Percentiles rank a stretch among this genome's conserved stretches.
These are phyloP conservation scores for Varanus komodoensis DNA, from an alignment of 2,113 vertebrate genomes.

Conservation along the genomic window DNA sequence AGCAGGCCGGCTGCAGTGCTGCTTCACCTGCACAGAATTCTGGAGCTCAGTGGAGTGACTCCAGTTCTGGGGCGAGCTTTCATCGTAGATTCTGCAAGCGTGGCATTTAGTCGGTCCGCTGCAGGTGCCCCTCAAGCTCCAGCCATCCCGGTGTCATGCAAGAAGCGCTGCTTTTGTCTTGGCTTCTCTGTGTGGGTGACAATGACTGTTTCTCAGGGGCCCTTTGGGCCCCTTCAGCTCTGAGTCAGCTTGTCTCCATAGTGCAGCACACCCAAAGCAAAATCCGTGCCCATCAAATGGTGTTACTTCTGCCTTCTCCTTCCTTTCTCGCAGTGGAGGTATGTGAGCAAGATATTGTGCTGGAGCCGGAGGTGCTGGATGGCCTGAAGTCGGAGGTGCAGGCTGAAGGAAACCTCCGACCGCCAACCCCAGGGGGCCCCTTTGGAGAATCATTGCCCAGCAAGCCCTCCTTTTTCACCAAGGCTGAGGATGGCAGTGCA, in stretches of 20 bases:
- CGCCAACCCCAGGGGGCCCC: constrained; percentile 77
- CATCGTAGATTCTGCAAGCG: background rate
- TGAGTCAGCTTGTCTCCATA: constrained; percentile 51
- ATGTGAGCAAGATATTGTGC: constrained; percentile 49
- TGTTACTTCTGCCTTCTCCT: constrained; percentile 15
- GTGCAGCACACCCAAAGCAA: constrained; percentile 33
- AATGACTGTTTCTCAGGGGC: background rate
- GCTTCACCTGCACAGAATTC: too few species aligned
- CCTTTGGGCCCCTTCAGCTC: constrained; percentile 57
- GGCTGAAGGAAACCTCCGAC: constrained; percentile 70
- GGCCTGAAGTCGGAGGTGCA: constrained; percentile 72
- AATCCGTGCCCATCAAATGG: background rate
- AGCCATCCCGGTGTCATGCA: background rate
- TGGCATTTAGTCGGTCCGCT: too few species aligned
- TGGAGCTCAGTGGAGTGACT: too few species aligned
- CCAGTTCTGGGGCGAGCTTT: too few species aligned
- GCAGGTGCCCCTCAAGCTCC: too few species aligned
- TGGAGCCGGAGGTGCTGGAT: constrained; percentile 70
- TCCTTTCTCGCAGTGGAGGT: constrained; percentile 72
- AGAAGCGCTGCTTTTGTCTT: background rate
- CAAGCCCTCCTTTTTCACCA: constrained; percentile 63
- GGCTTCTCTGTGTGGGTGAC: background rate
- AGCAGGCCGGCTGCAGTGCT: too few species aligned
- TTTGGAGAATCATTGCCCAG: constrained; percentile 64
- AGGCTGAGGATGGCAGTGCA: constrained; percentile 72